Evolutionary conservation across 2,888 invertebrate species (phyloP).

Genomic region (Cosmopolites sordidus): DNA sequence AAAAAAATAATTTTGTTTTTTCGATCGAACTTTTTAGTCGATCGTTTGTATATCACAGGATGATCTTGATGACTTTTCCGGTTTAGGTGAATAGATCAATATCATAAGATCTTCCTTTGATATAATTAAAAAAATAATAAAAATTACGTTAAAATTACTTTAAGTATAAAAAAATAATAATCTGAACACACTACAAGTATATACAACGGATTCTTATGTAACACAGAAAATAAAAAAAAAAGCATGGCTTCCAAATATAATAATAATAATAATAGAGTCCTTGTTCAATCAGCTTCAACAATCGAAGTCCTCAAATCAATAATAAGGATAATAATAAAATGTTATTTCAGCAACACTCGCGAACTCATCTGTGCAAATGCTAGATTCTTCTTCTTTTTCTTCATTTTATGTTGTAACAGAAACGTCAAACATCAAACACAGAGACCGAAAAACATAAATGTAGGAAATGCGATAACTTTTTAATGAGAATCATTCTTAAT

Average conservation of each 20-base stretch:
- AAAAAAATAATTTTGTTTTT: background rate
- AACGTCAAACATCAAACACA: slow-evolving; percentile 17
- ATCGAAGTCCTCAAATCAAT: too few species aligned
- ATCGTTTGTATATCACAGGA: too few species aligned
- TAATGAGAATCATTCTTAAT: slow-evolving; percentile 2
- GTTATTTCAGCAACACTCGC: too few species aligned
- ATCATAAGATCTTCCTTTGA: slow-evolving; percentile 41
- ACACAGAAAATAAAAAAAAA: slow-evolving; percentile 20
- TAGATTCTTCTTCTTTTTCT: background rate
- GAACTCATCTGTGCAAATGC: too few species aligned
- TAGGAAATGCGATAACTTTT: slow-evolving; percentile 10
- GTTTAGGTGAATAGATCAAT: slow-evolving; percentile 35
- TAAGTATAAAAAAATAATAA: slow-evolving; percentile 42
- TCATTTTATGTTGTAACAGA: slow-evolving; percentile 2
- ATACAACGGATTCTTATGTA: slow-evolving; percentile 41
- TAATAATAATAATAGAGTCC: background rate
- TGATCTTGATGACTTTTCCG: too few species aligned
- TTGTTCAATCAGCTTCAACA: background rate
- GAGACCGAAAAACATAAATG: slow-evolving; percentile 11
- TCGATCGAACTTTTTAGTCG: background rate
- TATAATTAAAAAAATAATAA: slow-evolving; percentile 39
- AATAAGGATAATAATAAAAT: too few species aligned
- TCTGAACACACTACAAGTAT: slow-evolving; percentile 45
- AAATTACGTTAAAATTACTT: slow-evolving; percentile 35
- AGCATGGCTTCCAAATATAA: background rate